phyloP scores from a whole-genome alignment of 1,140 invertebrate genomes.

The Myzus persicae region DNA sequence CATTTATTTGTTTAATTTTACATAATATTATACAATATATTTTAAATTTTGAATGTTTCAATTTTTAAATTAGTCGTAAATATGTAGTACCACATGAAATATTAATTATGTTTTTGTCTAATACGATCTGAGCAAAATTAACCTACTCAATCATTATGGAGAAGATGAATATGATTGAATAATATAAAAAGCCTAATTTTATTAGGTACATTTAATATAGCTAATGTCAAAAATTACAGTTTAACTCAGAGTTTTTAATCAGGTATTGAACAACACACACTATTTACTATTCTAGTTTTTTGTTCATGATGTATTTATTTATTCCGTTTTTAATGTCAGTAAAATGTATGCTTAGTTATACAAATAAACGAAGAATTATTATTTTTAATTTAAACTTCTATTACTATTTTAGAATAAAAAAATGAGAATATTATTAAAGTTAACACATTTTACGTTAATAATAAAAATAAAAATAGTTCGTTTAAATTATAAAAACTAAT shows the following conservation, averaged over 20 bases:
- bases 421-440: background rate
- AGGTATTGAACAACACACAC: too few relatives aligned
- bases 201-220: background rate
- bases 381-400: background rate
- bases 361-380: background rate
- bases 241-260: too few relatives aligned
- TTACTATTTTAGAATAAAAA: background rate
- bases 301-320: background rate
- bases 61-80: background rate
- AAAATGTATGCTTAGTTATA: background rate
- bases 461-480: too few relatives aligned
- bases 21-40: too few relatives aligned
- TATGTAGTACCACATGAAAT: background rate
- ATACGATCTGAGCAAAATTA: background rate
- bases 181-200: background rate
- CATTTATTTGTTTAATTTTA: too few relatives aligned
- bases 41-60: too few relatives aligned
- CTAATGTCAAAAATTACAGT: background rate
- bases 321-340: background rate
- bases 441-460: too few relatives aligned
- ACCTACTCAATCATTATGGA: background rate
- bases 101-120: background rate
- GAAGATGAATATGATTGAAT: background rate
- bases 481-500: too few relatives aligned
- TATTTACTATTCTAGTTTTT: too few relatives aligned